Percentiles rank a stretch among this genome's conserved stretches.
Evolutionary conservation across 1,140 invertebrate genomes (phyloP).

Genomic region (Laupala kohalensis): DNA sequence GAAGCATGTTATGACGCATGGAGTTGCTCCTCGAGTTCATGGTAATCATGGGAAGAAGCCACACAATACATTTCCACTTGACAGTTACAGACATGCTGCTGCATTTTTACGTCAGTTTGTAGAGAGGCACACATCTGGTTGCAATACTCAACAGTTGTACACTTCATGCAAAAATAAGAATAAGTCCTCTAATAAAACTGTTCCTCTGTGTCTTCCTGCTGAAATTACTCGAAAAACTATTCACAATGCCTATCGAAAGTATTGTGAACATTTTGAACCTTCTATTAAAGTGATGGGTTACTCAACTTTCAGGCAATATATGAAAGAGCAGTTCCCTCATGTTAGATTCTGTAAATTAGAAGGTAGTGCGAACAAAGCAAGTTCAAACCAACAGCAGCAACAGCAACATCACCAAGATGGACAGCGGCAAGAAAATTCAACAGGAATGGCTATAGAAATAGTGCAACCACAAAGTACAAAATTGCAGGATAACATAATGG

Average conservation of each 20-base stretch:
- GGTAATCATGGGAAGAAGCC: conserved; percentile 67
- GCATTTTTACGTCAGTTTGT: conserved; percentile 60
- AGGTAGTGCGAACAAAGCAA: background rate
- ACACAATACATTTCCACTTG: conserved; percentile 65
- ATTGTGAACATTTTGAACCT: conserved; percentile 37
- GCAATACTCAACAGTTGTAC: background rate
- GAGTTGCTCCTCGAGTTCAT: conserved; percentile 59
- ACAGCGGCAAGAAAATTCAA: background rate
- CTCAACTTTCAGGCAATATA: conserved; percentile 62
- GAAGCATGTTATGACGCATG: conserved; percentile 63
- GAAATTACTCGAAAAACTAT: conserved; percentile 57
- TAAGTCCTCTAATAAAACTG: conserved; percentile 33
- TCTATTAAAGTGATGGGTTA: conserved; percentile 61
- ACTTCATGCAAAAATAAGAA: conserved; percentile 13
- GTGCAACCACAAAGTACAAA: background rate
- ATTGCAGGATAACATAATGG: background rate
- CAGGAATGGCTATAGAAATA: background rate
- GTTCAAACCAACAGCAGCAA: conserved; percentile 32
- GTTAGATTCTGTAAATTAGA: conserved; percentile 51
- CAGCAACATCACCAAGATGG: conserved; percentile 24
- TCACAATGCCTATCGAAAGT: conserved; percentile 57
- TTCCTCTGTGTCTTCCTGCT: conserved; percentile 45
- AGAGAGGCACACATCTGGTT: conserved; percentile 34
- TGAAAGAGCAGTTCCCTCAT: conserved; percentile 68
- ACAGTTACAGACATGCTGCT: conserved; percentile 62